Percentiles rank a stretch among this genome's conserved stretches.
Conservation (phyloP, 2,888 invertebrate species). For the Zhuqinia jingwanae region DNA sequence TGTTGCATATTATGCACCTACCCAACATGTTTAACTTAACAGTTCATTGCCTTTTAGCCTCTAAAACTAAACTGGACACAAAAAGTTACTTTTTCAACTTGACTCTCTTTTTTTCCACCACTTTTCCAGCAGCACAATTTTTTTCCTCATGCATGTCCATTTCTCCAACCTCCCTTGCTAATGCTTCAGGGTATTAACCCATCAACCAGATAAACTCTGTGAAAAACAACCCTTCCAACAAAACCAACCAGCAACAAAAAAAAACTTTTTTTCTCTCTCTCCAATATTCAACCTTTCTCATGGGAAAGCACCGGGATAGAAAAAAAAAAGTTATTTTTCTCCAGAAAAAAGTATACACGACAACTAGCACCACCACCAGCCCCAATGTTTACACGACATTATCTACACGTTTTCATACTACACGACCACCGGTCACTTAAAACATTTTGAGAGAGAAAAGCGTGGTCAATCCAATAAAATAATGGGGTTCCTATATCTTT, state of each 20-base stretch:
- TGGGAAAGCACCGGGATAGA: conserved; percentile 14
- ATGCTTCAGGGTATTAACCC: conserved; percentile 59
- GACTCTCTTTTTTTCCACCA: neutral
- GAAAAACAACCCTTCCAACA: conserved; percentile 65
- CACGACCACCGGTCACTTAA: conserved; percentile 54
- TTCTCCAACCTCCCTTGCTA: neutral
- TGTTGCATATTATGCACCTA: neutral
- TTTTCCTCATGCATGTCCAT: conserved; percentile 68
- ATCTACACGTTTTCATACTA: conserved; percentile 38
- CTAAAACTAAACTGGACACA: neutral
- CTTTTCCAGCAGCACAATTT: neutral
- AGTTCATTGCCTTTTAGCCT: conserved; percentile 56
- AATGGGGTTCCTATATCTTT: conserved; percentile 41
- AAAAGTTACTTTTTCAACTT: neutral
- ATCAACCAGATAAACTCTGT: conserved; percentile 64
- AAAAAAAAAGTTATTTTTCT: too few species aligned
- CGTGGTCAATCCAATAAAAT: conserved; percentile 71
- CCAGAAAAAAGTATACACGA: too few species aligned
- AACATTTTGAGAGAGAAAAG: conserved; percentile 30
- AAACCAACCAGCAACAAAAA: conserved; percentile 9
- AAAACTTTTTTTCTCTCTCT: neutral
- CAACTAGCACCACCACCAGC: too few species aligned
- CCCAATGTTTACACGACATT: conserved; percentile 67
- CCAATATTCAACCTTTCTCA: neutral
- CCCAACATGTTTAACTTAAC: conserved; percentile 4